Percentiles rank a stretch among this genome's conserved stretches.
Conservation (phyloP, 2,797 vertebrate species). For the Brotula barbata region DNA sequence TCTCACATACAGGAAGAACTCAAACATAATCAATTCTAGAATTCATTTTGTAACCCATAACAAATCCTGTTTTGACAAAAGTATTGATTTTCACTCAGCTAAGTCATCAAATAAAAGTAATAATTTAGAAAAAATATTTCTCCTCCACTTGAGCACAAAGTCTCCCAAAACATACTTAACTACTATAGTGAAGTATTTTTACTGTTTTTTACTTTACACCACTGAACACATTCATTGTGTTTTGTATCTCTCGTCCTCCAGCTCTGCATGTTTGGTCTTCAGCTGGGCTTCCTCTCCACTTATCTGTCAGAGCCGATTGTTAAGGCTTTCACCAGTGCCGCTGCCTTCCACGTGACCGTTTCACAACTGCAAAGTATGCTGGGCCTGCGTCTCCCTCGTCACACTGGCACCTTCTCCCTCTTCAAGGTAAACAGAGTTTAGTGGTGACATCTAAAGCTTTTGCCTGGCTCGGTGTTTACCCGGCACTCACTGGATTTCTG, state of each 20-base stretch:
- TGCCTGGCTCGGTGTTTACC: not conserved
- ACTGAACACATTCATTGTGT: constrained; percentile 2
- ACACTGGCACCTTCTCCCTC: constrained; percentile 86
- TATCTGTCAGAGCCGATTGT: constrained; percentile 92
- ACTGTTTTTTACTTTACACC: no score
- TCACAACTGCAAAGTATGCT: constrained; percentile 92
- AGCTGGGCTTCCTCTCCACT: constrained; percentile 90
- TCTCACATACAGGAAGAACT: no score
- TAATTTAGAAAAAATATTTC: no score
- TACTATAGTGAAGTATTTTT: no score
- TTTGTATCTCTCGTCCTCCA: constrained; percentile 53
- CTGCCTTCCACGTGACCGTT: constrained; percentile 89
- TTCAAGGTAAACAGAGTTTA: constrained; percentile 81
- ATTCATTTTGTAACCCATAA: no score
- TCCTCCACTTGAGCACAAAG: no score
- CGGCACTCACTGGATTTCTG: constrained; percentile 10
- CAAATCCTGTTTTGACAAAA: no score
- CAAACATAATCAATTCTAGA: no score
- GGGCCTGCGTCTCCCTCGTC: constrained; percentile 85
- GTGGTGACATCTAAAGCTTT: not conserved
- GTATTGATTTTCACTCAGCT: no score
- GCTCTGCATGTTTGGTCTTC: constrained; percentile 90
- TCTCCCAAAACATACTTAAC: no score
- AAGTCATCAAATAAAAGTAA: no score
- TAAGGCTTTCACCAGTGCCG: constrained; percentile 91